Evolutionary conservation across 2,888 invertebrate species (phyloP).

Genomic region (Junonia oenone): DNA sequence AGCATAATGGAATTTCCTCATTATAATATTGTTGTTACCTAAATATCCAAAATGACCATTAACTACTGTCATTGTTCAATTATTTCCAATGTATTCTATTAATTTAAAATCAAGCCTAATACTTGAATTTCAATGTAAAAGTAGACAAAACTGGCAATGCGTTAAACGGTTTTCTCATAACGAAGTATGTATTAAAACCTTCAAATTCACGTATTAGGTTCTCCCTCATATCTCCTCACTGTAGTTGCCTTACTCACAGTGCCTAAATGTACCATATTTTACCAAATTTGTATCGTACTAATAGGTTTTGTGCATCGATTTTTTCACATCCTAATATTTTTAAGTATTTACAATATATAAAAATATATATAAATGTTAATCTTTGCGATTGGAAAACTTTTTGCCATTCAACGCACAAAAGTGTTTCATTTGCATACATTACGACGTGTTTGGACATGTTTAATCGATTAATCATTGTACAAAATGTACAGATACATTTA

Average conservation of each 20-base stretch:
- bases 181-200: background rate
- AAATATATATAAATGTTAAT: conserved; percentile 21
- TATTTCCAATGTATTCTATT: conserved; percentile 3
- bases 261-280: conserved; percentile 82
- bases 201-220: conserved; percentile 20
- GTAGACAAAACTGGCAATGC: background rate
- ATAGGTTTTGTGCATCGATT: conserved; percentile 63
- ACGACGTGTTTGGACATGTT: conserved; percentile 4
- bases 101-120: conserved; percentile 10
- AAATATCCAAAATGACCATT: conserved; percentile 5
- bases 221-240: conserved; percentile 79
- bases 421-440: conserved; percentile 18
- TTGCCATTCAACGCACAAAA: conserved; percentile 7
- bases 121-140: background rate
- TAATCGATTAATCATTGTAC: conserved; percentile 14
- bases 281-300: conserved; percentile 71
- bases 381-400: conserved; percentile 20
- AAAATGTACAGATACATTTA: conserved; percentile 19
- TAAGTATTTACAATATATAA: conserved; percentile 44
- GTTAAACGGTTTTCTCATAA: background rate
- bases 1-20: conserved; percentile 5
- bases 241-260: conserved; percentile 93
- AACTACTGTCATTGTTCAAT: background rate
- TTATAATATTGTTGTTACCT: conserved; percentile 4
- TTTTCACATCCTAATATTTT: conserved; percentile 62